A percentile compares a stretch with the other conserved stretches of the same genome.
phyloP scores from a whole-genome alignment of 2,888 invertebrate genomes.

The Himalopsyche tibetana region DNA sequence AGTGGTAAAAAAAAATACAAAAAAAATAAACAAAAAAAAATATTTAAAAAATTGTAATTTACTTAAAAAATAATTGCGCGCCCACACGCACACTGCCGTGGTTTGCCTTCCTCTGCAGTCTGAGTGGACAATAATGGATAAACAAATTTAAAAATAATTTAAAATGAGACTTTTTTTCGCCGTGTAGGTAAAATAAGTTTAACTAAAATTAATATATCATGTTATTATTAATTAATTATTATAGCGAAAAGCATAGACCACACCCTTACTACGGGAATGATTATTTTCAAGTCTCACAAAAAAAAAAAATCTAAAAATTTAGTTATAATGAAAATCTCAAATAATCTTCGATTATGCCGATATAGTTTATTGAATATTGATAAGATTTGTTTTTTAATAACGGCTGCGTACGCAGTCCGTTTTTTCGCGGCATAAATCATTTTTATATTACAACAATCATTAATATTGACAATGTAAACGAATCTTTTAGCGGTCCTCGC shows the following conservation, averaged over 20 bases:
- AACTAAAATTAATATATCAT: slow-evolving; percentile 36
- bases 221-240: slow-evolving; percentile 39
- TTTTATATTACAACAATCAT: background rate
- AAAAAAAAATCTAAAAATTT: slow-evolving; percentile 27
- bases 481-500: background rate
- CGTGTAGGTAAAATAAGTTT: slow-evolving; percentile 40
- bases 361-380: slow-evolving; percentile 3
- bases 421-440: background rate
- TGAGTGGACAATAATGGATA: slow-evolving; percentile 42
- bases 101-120: slow-evolving; percentile 42
- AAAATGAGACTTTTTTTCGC: slow-evolving; percentile 41
- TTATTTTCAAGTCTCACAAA: slow-evolving; percentile 32
- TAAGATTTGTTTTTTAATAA: background rate
- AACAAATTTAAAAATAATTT: slow-evolving; percentile 36
- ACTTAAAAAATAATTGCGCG: slow-evolving; percentile 37
- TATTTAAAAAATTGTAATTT: slow-evolving; percentile 6
- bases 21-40: slow-evolving; percentile 28
- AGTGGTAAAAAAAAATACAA: slow-evolving; percentile 1
- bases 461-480: background rate
- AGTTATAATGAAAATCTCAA: slow-evolving; percentile 22
- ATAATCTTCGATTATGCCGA: slow-evolving; percentile 3
- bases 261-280: slow-evolving; percentile 40
- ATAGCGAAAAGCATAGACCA: slow-evolving; percentile 38
- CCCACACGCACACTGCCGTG: slow-evolving; percentile 42
- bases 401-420: background rate